A percentile compares a stretch with the other conserved stretches of the same genome.
phyloP scores from a whole-genome alignment of 2,797 vertebrate genomes.

The Pangasius krempfi region DNA sequence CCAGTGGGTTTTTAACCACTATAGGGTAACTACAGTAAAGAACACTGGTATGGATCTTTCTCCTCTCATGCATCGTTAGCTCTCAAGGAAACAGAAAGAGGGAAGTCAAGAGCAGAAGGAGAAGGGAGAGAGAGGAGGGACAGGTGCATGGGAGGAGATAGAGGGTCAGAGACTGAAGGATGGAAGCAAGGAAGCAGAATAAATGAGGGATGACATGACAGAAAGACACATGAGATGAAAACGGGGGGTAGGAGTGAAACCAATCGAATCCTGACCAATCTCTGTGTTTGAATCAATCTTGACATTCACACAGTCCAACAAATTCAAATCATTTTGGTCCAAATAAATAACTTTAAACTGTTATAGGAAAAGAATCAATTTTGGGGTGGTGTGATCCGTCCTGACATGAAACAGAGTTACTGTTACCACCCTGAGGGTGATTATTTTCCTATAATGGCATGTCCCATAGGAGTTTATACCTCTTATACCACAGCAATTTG shows the following conservation, averaged over 20 bases:
- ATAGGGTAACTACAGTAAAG: neutral
- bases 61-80: neutral
- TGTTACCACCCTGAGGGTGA: neutral
- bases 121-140: neutral
- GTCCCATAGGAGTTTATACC: neutral
- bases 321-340: neutral
- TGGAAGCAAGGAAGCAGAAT: neutral
- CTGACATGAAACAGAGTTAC: neutral
- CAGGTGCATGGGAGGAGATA: neutral
- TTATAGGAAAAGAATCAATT: neutral
- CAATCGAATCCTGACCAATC: neutral
- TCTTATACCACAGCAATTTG: neutral
- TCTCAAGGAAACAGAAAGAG: neutral
- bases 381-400: neutral
- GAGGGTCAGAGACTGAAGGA: neutral
- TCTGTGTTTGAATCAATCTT: neutral
- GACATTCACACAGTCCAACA: neutral
- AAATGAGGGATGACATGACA: neutral
- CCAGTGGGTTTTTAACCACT: neutral
- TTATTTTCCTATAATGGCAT: neutral
- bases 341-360: neutral
- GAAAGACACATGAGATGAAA: neutral
- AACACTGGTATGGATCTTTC: neutral
- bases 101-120: neutral
- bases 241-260: neutral